Conservation (phyloP, 2,113 vertebrate genomes). For the Indicator indicator region DNA sequence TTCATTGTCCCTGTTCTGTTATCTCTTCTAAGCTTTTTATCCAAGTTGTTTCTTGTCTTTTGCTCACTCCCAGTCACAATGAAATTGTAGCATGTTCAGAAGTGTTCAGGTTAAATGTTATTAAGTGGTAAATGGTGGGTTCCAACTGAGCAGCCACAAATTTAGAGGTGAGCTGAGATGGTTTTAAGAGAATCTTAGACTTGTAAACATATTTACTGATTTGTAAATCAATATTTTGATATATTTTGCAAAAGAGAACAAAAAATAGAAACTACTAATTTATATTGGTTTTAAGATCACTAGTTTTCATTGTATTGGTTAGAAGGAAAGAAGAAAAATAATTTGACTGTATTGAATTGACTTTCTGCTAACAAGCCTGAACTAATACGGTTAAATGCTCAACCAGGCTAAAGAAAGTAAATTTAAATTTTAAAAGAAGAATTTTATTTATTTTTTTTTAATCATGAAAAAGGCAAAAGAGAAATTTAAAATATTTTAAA, state of each 20-base stretch:
- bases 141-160: neutral
- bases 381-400: neutral
- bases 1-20: neutral
- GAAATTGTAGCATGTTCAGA: neutral
- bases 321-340: neutral
- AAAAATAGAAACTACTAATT: neutral
- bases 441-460: neutral
- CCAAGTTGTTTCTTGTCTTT: neutral
- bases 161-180: neutral
- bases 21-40: neutral
- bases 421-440: neutral
- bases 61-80: neutral
- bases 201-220: neutral
- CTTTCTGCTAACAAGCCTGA: neutral
- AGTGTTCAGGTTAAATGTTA: neutral
- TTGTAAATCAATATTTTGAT: no score
- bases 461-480: neutral
- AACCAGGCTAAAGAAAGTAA: neutral
- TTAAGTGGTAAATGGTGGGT: neutral
- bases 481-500: neutral
- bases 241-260: neutral
- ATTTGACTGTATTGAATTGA: neutral
- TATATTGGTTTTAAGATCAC: neutral
- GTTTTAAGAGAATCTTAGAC: neutral
- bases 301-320: neutral